phyloP scores from a whole-genome alignment of 2,113 vertebrate genomes.

The Ciconia boyciana region DNA sequence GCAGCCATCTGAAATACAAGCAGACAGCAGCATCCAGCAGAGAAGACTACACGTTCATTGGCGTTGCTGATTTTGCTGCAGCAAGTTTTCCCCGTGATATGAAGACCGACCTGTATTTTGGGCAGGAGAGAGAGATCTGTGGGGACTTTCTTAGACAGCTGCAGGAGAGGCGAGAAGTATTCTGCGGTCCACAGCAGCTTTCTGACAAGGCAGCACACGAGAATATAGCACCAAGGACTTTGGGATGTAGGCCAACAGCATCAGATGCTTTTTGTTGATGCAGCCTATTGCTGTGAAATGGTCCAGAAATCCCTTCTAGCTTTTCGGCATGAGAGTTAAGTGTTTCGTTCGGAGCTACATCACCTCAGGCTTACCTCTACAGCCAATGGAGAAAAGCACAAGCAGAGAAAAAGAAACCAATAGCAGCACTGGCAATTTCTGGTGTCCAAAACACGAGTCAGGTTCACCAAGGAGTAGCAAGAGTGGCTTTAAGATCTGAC shows the following conservation, averaged over 20 bases:
- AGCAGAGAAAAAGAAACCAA: neutral
- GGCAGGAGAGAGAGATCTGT: neutral
- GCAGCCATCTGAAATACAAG: neutral
- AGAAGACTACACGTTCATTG: rapidly evolving
- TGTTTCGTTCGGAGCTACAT: neutral
- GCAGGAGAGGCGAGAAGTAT: neutral
- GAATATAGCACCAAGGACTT: neutral
- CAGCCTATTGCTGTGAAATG: constrained; percentile 49
- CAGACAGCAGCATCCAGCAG: neutral
- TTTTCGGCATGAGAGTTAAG: neutral
- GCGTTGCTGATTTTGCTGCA: rapidly evolving
- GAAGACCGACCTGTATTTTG: neutral
- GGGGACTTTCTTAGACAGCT: neutral
- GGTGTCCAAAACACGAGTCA: neutral
- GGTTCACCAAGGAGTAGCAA: neutral
- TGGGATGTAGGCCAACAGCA: constrained; percentile 14
- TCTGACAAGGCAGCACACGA: neutral
- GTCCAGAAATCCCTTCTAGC: constrained; percentile 50
- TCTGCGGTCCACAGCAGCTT: neutral
- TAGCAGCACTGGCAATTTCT: neutral
- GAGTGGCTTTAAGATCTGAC: neutral
- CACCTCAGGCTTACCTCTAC: neutral
- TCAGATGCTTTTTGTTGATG: constrained; percentile 13
- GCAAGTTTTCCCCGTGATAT: rapidly evolving
- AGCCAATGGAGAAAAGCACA: neutral